Evolutionary conservation across 2,113 vertebrate species (phyloP), one percentile per base, ranked within the genome.

Genomic region (Mesoclemmys tuberculata): DNA sequence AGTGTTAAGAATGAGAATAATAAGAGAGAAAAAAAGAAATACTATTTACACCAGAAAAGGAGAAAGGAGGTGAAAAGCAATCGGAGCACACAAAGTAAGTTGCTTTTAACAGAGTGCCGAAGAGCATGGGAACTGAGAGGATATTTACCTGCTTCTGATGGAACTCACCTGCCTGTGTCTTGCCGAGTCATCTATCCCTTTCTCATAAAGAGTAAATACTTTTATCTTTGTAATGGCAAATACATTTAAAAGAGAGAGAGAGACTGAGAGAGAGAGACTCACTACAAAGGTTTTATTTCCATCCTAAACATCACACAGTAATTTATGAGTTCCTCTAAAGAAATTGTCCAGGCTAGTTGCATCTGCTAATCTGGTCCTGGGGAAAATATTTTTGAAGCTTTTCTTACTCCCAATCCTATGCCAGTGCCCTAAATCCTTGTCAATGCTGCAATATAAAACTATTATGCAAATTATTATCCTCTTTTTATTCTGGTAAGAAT

Each of bases 151-250:
- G 8, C 35, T 80, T 54, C 58, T 41, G 18, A 13, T 78, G 35
- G 19, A 87, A 89, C 9, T 54, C 79, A 54, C 2, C 3, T 0
- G 0, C 29, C 49, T 78, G 19, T 51, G 11, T 77, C 87, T 38
- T 71, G 89, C 75, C 52, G 46, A 89, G 9, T 4, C 12, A 44
- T 52, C 77, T 31, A 87, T 58, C 6, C 10, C 49, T 83, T 51
- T 13, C 27, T 92, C 84, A 82, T 38, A 82, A 58, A 83, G 8
- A 85, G 4, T 56, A 87, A 93, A 48, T 58, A 68, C 41, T 82
- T 92, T 84, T 58, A 58, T 68, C 49, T 92, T 90, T 22, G 3
- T 78, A 48, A 68, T 84, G 75, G 11, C 35, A 84, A 71, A 84
- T 38, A 84, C n/a, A 71, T 38, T 83, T 49, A 31, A 21, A 64